These are phyloP conservation scores for Sander vitreus DNA, from an alignment of 2,113 vertebrate genomes.

Conservation along the genomic window DNA sequence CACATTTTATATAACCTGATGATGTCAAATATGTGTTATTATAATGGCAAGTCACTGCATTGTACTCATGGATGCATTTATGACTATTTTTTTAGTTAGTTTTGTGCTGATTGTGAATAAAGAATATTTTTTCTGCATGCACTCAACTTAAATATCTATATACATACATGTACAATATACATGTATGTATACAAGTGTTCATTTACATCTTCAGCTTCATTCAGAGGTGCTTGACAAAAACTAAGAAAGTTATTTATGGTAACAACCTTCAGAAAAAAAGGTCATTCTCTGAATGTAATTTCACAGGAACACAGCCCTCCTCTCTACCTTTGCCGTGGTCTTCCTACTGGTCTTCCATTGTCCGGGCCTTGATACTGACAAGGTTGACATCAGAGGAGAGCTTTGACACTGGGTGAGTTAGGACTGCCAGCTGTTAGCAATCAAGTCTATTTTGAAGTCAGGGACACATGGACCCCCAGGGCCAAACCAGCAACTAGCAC, in stretches of 20 bases:
- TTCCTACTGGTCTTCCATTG: conserved; percentile 75
- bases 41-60: background rate
- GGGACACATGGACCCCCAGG: conserved; percentile 87
- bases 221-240: conserved; percentile 48
- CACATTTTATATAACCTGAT: background rate
- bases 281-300: conserved; percentile 63
- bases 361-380: conserved; percentile 86
- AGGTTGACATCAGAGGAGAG: conserved; percentile 88
- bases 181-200: too few relatives aligned
- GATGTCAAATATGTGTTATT: background rate
- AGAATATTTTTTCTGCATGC: background rate
- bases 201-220: background rate
- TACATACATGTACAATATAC: conserved; percentile 6
- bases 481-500: conserved; percentile 83
- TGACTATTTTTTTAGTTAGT: background rate
- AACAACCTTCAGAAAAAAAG: conserved; percentile 64
- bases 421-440: conserved; percentile 88
- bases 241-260: conserved; percentile 61
- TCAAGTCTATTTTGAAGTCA: conserved; percentile 89
- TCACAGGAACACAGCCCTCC: conserved; percentile 43
- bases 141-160: background rate
- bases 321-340: conserved; percentile 56
- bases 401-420: conserved; percentile 87
- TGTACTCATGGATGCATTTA: background rate
- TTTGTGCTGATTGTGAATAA: background rate